phyloP scores from a whole-genome alignment of 1,140 invertebrate species.

The Cotesia typhae region DNA sequence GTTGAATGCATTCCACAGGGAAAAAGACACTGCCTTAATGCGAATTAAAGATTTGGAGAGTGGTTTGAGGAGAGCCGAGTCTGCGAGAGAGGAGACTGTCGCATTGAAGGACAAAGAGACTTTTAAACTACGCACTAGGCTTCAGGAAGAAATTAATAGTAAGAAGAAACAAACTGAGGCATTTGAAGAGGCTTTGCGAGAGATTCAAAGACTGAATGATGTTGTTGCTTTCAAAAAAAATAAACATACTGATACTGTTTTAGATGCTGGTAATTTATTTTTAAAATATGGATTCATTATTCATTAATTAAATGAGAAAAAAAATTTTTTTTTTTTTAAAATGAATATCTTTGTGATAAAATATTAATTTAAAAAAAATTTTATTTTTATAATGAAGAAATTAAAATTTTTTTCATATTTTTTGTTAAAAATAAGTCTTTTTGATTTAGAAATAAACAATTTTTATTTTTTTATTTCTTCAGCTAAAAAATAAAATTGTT shows the following conservation, averaged over 20 bases:
- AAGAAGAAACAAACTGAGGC: slow-evolving; percentile 49
- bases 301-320: too few relatives aligned
- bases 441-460: too few relatives aligned
- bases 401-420: too few relatives aligned
- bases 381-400: too few relatives aligned
- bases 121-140: slow-evolving; percentile 40
- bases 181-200: slow-evolving; percentile 49
- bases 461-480: too few relatives aligned
- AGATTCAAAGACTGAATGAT: slow-evolving; percentile 56
- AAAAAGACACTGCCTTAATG: slow-evolving; percentile 48
- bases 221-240: slow-evolving; percentile 40
- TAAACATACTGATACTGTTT: slow-evolving; percentile 7
- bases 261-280: slow-evolving; percentile 38
- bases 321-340: too few relatives aligned
- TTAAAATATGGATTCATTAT: too few relatives aligned
- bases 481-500: too few relatives aligned
- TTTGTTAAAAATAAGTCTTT: too few relatives aligned
- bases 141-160: slow-evolving; percentile 49
- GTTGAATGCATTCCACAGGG: slow-evolving; percentile 50
- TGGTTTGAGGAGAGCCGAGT: slow-evolving; percentile 44
- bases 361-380: too few relatives aligned
- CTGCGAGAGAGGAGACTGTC: slow-evolving; percentile 44
- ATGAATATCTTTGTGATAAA: too few relatives aligned
- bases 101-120: slow-evolving; percentile 44
- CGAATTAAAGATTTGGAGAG: slow-evolving; percentile 52